Conservation (phyloP, 2,888 invertebrate species). For the Pterobdella sp. region DNA sequence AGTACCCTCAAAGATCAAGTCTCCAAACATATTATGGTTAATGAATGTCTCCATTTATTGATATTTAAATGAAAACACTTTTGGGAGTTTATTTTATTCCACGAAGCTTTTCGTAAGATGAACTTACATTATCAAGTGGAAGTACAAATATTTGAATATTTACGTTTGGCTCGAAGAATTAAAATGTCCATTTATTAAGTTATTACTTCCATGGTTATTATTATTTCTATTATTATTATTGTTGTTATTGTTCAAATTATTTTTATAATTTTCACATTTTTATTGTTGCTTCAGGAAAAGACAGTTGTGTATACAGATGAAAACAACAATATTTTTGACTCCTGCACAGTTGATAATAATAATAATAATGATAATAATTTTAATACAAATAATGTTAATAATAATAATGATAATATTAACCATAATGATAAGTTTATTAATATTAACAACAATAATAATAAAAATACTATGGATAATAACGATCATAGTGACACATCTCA, state of each 20-base stretch:
- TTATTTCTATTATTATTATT: not conserved
- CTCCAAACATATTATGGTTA: constrained; percentile 47
- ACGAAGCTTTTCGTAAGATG: too few relatives aligned
- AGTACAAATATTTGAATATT: too few relatives aligned
- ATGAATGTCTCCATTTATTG: constrained; percentile 4
- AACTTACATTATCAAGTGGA: too few relatives aligned
- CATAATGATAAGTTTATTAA: constrained; percentile 2
- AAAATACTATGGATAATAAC: too few relatives aligned
- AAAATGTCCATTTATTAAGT: too few relatives aligned
- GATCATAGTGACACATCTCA: too few relatives aligned
- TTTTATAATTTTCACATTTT: not conserved
- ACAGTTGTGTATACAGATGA: not conserved
- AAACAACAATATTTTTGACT: not conserved
- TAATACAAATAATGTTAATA: constrained; percentile 13
- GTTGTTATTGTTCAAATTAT: not conserved
- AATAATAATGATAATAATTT: not conserved
- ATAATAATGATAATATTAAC: constrained; percentile 14
- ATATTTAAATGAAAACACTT: not conserved
- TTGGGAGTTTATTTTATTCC: too few relatives aligned
- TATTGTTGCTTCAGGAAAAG: not conserved
- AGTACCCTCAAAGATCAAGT: constrained; percentile 50
- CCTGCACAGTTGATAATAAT: not conserved
- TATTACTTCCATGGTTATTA: not conserved
- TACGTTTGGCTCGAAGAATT: too few relatives aligned
- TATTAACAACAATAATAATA: constrained; percentile 14